These are phyloP conservation scores for Galeruca laticollis DNA, from an alignment of 2,888 invertebrate genomes.

Conservation along the genomic window DNA sequence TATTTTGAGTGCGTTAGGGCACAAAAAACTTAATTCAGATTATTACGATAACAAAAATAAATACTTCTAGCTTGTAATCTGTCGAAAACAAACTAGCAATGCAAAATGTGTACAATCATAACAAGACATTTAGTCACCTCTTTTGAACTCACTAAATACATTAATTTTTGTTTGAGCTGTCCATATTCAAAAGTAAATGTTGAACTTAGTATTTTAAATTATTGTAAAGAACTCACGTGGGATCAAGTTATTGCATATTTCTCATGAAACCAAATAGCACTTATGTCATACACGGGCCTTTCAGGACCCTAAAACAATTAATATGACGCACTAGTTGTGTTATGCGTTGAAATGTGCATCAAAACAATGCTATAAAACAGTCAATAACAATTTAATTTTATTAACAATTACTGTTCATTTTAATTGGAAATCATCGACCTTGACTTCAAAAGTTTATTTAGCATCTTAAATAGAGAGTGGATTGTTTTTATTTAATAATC, in stretches of 20 bases:
- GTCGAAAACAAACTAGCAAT: too few relatives aligned
- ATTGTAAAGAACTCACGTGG: too few relatives aligned
- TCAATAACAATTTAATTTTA: constrained; percentile 37
- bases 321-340: constrained; percentile 8
- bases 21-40: too few relatives aligned
- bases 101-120: too few relatives aligned
- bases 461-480: constrained; percentile 23
- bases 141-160: too few relatives aligned
- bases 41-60: too few relatives aligned
- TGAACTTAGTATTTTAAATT: too few relatives aligned
- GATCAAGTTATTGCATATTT: neutral
- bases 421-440: constrained; percentile 32
- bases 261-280: neutral
- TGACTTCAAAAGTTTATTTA: constrained; percentile 30
- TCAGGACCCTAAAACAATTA: constrained; percentile 3
- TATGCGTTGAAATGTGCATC: constrained; percentile 14
- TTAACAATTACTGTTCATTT: constrained; percentile 30
- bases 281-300: neutral
- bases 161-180: too few relatives aligned
- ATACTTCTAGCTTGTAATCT: too few relatives aligned
- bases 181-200: too few relatives aligned
- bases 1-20: too few relatives aligned
- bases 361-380: constrained; percentile 24
- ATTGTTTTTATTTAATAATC: constrained; percentile 19
- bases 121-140: too few relatives aligned